Base-by-base conservation (phyloP, 2,797 vertebrate species). In the Typhlichthys eigenmanni region DNA sequence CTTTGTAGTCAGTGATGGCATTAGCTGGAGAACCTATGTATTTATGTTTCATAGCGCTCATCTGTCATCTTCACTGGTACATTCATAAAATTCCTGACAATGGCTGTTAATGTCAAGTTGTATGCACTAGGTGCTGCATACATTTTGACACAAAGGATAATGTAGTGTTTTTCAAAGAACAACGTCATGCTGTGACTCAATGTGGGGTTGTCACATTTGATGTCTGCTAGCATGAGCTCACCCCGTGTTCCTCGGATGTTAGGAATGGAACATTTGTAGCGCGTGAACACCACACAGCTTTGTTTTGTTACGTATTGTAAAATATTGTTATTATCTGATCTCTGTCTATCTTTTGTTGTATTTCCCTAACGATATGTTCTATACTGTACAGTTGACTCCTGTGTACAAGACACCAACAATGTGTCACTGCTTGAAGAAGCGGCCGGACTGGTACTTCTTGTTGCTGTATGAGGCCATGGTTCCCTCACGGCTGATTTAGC, bases 151-250 rank as follows among this genome's bases (percentile, higher is more conserved):
- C 38, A 13, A 48, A 52, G 46, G 47, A 57, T 4, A 47, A 19
- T 57, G 14, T 29, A 66, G 4, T 38, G 61, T 45, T 45, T 59
- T 55, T 14, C 46, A 63, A 73, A 67, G 47, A 47, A 63, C 45
- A 34, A 19, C 45, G 5, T 29, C 73, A 52, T 1, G 24, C 73
- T 74, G 71, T 12, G 66, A 72, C 64, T 71, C 71, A 52, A 52
- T 73, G 68, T 66, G 71, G 57, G 65, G 60, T 54, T 66, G 73
- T 75, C 62, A 50, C 19, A 48, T 82, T 76, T 74, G 58, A 81
- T 75, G 71, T 78, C 61, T 74, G 57, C 63, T 58, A n/a, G 50
- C 54, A 71, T 74, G 72, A 69, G 65, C 67, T 12, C 24, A 12
- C 12, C 54, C 59, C 10, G 43, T 0, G 60, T 55, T 58, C 29